Evolutionary conservation across 2,797 vertebrate species (phyloP), one percentile per base, ranked within the genome.

Genomic region (Staurois parvus): DNA sequence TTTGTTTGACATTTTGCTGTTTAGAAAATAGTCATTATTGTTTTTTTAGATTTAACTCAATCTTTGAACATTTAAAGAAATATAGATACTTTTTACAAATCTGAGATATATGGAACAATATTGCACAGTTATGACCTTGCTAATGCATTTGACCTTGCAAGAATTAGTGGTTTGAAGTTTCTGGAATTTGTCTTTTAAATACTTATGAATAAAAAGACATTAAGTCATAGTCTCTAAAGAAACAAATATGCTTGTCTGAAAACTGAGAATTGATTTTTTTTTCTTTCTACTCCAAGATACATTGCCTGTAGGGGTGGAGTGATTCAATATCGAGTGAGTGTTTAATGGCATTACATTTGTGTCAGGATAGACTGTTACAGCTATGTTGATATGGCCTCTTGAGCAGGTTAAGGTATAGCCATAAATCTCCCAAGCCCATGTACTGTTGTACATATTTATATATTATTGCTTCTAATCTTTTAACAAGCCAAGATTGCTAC

Each of bases 341-440:
- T 72, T 29, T 81, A 81, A 81, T 81, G 42, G 67, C 30, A 56
- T 72, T 72, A 72, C 29, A 34, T 72, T 72, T 56, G 45, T 70
- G 45, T 70, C 45, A 80, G 45, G 45, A 80, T 66, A 72, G 79
- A 66, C 72, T 59, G 67, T 80, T 70, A 72, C 68, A 72, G 26
- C 42, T 45, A 34, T 70, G 79, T 29, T 70, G 67, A 70, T 56
- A 72, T 11, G 32, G 67, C 10, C 24, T 80, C 42, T 24, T 79
- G 40, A 80, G 79, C 30, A 72, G 67, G 45, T 52, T 56, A 80
- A 34, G 45, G 24, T 28, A 24, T 52, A 30, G 13, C 21, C 11
- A 72, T 80, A 28, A 79, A 69, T 79, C 77, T 69, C 29, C 24
- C n/a, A 79, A 42, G 66, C 42, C 42, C 42, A 45, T 15, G 42